These are phyloP conservation scores for Linurgus olivaceus DNA, from an alignment of 2,797 vertebrate species.

Conservation along the genomic window DNA sequence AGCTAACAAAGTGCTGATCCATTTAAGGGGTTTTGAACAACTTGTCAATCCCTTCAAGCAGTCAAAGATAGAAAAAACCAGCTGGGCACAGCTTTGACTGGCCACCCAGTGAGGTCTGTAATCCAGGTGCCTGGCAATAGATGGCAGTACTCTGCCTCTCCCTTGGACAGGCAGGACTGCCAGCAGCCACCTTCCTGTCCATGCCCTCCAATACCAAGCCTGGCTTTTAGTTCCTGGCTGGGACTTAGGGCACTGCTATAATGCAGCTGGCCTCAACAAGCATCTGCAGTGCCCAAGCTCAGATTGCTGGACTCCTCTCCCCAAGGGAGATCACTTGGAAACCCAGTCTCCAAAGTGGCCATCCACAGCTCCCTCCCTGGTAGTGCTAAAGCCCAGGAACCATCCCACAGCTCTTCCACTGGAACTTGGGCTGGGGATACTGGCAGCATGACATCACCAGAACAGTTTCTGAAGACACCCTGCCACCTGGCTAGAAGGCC, in stretches of 20 bases:
- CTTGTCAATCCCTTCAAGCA: background rate
- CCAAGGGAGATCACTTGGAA: background rate
- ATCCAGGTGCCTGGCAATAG: constrained; percentile 54
- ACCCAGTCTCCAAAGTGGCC: rapidly evolving
- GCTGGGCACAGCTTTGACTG: rapidly evolving
- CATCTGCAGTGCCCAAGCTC: rapidly evolving
- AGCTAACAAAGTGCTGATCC: background rate
- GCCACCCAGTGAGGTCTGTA: background rate
- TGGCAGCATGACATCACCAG: background rate
- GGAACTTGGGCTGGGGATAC: background rate
- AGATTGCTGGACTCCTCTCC: background rate
- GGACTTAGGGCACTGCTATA: background rate
- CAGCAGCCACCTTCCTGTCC: background rate
- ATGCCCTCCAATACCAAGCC: background rate
- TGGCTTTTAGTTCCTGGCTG: background rate
- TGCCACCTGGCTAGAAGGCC: background rate
- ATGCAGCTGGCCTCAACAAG: rapidly evolving
- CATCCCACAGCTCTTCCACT: background rate
- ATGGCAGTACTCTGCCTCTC: constrained; percentile 65
- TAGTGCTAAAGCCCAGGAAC: background rate
- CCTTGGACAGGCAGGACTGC: background rate
- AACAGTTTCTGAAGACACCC: background rate
- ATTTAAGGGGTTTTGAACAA: background rate
- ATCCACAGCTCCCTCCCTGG: background rate
- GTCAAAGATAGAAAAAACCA: background rate